A percentile compares a stretch with the other conserved stretches of the same genome.
Evolutionary conservation across 2,888 invertebrate genomes (phyloP).

Genomic region (Tricholauxania praeusta): DNA sequence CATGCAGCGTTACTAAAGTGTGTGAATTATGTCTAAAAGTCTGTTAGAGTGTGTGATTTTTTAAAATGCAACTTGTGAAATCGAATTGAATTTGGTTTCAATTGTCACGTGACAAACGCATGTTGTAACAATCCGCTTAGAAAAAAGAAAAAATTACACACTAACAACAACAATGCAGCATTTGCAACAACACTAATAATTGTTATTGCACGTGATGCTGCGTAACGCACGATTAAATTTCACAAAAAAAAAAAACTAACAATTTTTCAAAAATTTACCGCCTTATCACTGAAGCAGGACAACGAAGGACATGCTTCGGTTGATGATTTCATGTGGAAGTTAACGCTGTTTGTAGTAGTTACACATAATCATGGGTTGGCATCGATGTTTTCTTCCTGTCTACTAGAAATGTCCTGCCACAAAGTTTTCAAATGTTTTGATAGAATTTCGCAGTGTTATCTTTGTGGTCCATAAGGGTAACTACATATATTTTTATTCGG

Average conservation of each 20-base stretch:
- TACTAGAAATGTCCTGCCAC: neutral
- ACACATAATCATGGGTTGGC: neutral
- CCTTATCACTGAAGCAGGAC: neutral
- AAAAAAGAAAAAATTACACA: neutral
- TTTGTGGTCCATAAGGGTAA: neutral
- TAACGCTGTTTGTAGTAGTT: neutral
- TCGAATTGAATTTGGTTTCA: neutral
- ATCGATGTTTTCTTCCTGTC: neutral
- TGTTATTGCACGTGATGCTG: conserved; percentile 32
- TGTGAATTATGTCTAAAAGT: no score
- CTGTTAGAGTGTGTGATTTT: no score
- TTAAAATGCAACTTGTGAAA: neutral
- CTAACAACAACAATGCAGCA: conserved; percentile 5
- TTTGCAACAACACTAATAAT: conserved; percentile 28
- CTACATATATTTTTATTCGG: neutral
- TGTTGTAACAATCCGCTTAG: neutral
- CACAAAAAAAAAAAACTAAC: conserved; percentile 13
- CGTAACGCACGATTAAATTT: conserved; percentile 30
- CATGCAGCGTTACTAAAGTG: no score
- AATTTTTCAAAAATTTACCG: neutral
- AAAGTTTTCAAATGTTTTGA: neutral
- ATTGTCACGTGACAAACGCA: conserved; percentile 33
- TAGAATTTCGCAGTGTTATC: neutral
- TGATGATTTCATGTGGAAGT: neutral
- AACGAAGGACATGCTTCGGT: neutral